These are phyloP conservation scores for Drosophila lutescens DNA, from an alignment of 2,888 invertebrate genomes.

Conservation along the genomic window DNA sequence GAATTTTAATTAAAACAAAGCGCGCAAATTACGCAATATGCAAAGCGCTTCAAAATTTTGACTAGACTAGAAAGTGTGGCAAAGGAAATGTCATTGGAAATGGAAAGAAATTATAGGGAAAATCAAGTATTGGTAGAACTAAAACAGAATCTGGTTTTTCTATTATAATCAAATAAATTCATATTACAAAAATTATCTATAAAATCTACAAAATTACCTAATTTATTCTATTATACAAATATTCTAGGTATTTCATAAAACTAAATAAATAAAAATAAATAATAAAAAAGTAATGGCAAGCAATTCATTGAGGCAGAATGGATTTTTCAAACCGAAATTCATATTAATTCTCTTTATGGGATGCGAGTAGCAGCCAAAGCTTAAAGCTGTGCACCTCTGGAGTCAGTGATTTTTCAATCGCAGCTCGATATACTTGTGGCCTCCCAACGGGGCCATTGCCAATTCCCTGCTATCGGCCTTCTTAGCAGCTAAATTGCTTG, in stretches of 20 bases:
- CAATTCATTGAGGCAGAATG: no score
- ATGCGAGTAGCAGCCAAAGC: not conserved
- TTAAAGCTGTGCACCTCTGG: not conserved
- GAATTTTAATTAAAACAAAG: constrained; percentile 83
- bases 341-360: not conserved
- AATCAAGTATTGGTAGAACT: not conserved
- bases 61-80: not conserved
- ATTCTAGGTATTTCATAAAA: not conserved
- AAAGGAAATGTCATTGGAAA: not conserved
- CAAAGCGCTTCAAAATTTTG: constrained; percentile 29
- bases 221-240: no score
- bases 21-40: constrained; percentile 67
- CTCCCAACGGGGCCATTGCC: constrained; percentile 45
- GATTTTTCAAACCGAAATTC: not conserved
- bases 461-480: constrained; percentile 58
- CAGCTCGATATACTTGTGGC: constrained; percentile 37
- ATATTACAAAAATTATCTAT: no score
- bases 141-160: not conserved
- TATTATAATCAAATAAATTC: no score
- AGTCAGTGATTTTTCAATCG: constrained; percentile 52
- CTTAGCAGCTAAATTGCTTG: constrained; percentile 77
- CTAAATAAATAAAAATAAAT: not conserved
- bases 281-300: not conserved
- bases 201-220: no score
- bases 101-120: not conserved